Base-by-base conservation (phyloP, 2,797 vertebrate genomes). In the Pogonophryne albipinna region DNA sequence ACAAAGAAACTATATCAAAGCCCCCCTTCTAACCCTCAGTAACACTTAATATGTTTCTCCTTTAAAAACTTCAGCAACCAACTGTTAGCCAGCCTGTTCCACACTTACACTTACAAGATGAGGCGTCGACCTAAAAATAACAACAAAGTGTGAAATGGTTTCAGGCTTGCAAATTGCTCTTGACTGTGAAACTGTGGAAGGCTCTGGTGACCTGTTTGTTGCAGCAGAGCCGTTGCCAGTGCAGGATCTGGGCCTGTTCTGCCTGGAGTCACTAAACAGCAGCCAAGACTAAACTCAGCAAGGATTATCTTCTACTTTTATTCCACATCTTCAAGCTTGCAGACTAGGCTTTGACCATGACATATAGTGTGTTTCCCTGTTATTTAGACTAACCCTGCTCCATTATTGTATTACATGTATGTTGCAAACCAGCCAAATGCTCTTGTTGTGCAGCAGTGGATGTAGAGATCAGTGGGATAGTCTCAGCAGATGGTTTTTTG, bases 101-200 rank as follows among this genome's bases (percentile, higher is more conserved):
- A 69, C 85, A 65, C 84, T 81, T 51, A 65, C 41, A 75, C 84
- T 81, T 51, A 65, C 41, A 75, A 61, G 65, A 61, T 4, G 42
- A 66, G n/a, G n/a, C 45, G 41, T 50, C 58, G 0, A 14, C 47
- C 82, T 86, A 82, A 85, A 91, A 88, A 89, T 87, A 93, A 81
- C 71, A 61, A 63, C 65, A 77, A 66, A 14, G 85, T 85, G 87
- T 78, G 81, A 90, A 88, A 89, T n/a, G 71, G 77, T 86, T 85
- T 69, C 52, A 74, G 79, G 55, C 81, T 42, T 71, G 76, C 58
- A 81, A 69, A 91, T 57, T 68, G 46, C 76, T 79, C 66, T 55
- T 46, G 69, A 78, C 79, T 85, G 83, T 67, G 70, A 83, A 71
- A 60, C 19, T 20, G 71, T 59, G 66, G 61, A 7, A 3, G 57